Evolutionary conservation across 2,888 invertebrate genomes (phyloP).

Genomic region (Chloroclysta siterata): DNA sequence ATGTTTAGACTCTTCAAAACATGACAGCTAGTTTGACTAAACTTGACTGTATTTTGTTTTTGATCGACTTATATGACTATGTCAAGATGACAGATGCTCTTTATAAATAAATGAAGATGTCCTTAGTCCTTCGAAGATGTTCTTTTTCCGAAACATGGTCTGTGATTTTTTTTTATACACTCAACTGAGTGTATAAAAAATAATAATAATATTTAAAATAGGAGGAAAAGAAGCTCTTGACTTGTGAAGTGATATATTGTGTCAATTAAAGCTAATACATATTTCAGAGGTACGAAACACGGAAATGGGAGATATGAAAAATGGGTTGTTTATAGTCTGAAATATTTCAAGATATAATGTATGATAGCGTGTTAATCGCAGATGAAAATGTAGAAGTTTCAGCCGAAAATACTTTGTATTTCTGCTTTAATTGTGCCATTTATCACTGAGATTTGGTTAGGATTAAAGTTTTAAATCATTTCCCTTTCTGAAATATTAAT

Average conservation of each 20-base stretch:
- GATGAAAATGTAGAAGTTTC: conserved; percentile 34
- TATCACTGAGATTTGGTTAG: conserved; percentile 8
- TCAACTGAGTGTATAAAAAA: too few species aligned
- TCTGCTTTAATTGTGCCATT: conserved; percentile 21
- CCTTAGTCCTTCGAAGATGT: too few species aligned
- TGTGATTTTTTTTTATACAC: too few species aligned
- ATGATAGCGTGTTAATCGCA: conserved; percentile 35
- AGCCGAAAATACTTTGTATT: conserved; percentile 18
- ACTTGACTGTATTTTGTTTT: not conserved
- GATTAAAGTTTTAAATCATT: conserved; percentile 4
- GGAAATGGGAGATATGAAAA: conserved; percentile 52
- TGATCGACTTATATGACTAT: not conserved
- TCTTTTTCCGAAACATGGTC: too few species aligned
- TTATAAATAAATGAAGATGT: not conserved
- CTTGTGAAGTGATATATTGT: conserved; percentile 50
- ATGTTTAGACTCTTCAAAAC: conserved; percentile 40
- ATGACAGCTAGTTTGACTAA: not conserved
- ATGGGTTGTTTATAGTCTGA: conserved; percentile 48
- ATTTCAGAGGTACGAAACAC: conserved; percentile 46
- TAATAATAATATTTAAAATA: too few species aligned
- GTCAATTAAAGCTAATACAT: conserved; percentile 49
- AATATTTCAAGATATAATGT: conserved; percentile 46
- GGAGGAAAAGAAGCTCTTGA: conserved; percentile 36
- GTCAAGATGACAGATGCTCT: not conserved
- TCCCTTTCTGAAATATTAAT: conserved; percentile 8